These are phyloP conservation scores for Xiphophorus maculatus DNA, from an alignment of 2,113 vertebrate genomes.

Conservation along the genomic window DNA sequence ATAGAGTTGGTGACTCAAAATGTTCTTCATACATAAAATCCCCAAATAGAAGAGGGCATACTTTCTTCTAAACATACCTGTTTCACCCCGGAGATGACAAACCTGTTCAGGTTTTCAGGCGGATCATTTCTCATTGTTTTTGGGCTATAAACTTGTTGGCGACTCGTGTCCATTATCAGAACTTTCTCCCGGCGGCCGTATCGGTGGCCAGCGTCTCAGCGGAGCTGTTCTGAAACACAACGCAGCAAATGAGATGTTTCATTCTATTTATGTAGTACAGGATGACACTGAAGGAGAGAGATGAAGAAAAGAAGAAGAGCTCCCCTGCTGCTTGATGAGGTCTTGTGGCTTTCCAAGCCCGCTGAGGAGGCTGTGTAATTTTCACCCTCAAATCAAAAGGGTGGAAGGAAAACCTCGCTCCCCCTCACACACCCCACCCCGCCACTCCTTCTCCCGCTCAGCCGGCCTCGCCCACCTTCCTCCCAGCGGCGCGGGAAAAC, in stretches of 20 bases:
- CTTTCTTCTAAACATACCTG: too few species aligned
- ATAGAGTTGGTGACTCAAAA: too few species aligned
- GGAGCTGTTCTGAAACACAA: slow-evolving; percentile 67
- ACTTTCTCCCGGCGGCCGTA: slow-evolving; percentile 41
- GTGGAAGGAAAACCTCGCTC: slow-evolving; percentile 48
- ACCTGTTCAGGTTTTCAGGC: background rate
- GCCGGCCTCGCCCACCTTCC: slow-evolving; percentile 34
- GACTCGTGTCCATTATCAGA: slow-evolving; percentile 59
- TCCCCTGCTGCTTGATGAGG: slow-evolving; percentile 77
- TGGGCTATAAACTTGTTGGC: slow-evolving; percentile 37
- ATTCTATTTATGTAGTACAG: slow-evolving; percentile 75
- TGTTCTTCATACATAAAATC: too few species aligned
- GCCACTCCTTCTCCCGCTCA: slow-evolving; percentile 11
- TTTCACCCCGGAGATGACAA: background rate
- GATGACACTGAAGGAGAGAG: slow-evolving; percentile 53
- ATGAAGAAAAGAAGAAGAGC: slow-evolving; percentile 18
- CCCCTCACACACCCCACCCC: background rate
- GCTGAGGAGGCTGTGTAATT: slow-evolving; percentile 67
- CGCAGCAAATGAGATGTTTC: slow-evolving; percentile 75
- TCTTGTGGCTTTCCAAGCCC: slow-evolving; percentile 64
- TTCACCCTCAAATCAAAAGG: slow-evolving; percentile 67
- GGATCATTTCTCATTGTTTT: slow-evolving; percentile 17
- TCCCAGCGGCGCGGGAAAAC: slow-evolving; percentile 62
- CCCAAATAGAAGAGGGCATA: too few species aligned
- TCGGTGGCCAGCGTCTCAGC: slow-evolving; percentile 46